These are phyloP conservation scores for Acanthosepion esculentum DNA, from an alignment of 2,888 invertebrate genomes.

Conservation along the genomic window DNA sequence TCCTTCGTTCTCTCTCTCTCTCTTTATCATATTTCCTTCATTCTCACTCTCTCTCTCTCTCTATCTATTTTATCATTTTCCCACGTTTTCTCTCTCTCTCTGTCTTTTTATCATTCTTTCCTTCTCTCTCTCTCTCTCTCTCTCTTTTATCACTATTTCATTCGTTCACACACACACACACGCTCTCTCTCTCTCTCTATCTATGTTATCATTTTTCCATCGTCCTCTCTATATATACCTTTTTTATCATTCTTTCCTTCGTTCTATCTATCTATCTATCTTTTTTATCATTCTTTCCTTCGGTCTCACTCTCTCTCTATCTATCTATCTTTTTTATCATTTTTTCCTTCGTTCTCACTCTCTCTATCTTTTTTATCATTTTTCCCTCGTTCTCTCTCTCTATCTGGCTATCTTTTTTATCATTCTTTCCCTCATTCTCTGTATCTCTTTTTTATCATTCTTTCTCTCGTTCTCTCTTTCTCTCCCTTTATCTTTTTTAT, in stretches of 20 bases:
- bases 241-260: too few relatives aligned
- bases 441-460: not conserved
- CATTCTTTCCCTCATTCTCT: not conserved
- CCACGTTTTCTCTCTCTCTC: not conserved
- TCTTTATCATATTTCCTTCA: too few relatives aligned
- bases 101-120: not conserved
- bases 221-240: too few relatives aligned
- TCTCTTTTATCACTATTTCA: not conserved
- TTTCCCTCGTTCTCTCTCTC: not conserved
- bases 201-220: not conserved
- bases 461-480: too few relatives aligned
- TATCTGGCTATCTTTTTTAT: not conserved
- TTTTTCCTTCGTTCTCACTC: not conserved
- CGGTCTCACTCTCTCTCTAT: not conserved
- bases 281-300: not conserved
- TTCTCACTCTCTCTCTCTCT: not conserved
- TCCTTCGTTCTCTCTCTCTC: not conserved
- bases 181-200: too few relatives aligned
- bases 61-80: rapidly evolving
- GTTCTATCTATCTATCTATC: too few relatives aligned
- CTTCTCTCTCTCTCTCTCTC: not conserved
- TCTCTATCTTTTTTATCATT: not conserved
- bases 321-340: too few relatives aligned
- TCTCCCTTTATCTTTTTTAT: too few relatives aligned
- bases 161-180: too few relatives aligned